Evolutionary conservation across 2,888 invertebrate species (phyloP).

Genomic region (Camponotus fellah): DNA sequence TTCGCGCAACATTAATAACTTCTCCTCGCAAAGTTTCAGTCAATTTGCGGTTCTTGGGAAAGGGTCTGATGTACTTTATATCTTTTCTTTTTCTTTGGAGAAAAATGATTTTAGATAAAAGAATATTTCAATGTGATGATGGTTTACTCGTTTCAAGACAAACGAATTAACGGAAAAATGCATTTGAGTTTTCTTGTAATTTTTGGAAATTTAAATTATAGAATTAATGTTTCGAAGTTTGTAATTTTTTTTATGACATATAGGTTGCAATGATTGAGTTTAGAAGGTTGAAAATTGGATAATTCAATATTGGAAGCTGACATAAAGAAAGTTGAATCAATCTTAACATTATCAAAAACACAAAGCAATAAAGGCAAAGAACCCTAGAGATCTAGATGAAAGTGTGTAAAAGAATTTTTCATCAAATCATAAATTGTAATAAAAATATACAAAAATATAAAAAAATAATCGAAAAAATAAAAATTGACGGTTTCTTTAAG

Average conservation of each 20-base stretch:
- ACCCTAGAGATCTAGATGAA: no score
- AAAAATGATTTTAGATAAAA: conserved; percentile 17
- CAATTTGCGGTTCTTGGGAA: conserved; percentile 45
- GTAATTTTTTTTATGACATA: neutral
- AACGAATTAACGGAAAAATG: neutral
- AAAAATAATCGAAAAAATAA: neutral
- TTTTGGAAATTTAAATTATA: neutral
- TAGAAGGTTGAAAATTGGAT: neutral
- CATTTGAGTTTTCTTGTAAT: neutral
- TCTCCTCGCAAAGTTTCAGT: conserved; percentile 48
- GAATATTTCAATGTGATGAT: neutral
- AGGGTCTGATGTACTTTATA: conserved; percentile 3
- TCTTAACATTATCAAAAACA: neutral
- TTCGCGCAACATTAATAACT: conserved; percentile 58
- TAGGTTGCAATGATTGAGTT: neutral
- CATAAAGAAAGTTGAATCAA: neutral
- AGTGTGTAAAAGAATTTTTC: no score
- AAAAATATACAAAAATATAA: no score
- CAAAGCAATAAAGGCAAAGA: neutral
- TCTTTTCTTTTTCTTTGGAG: neutral
- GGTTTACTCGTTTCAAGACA: neutral
- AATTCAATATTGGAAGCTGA: neutral
- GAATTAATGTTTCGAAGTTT: no score
- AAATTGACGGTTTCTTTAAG: neutral
- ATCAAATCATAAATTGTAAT: no score